Percentiles rank a stretch among this genome's conserved stretches.
These are phyloP conservation scores for Elysia chlorotica DNA, from an alignment of 1,140 invertebrate genomes.

Conservation along the genomic window DNA sequence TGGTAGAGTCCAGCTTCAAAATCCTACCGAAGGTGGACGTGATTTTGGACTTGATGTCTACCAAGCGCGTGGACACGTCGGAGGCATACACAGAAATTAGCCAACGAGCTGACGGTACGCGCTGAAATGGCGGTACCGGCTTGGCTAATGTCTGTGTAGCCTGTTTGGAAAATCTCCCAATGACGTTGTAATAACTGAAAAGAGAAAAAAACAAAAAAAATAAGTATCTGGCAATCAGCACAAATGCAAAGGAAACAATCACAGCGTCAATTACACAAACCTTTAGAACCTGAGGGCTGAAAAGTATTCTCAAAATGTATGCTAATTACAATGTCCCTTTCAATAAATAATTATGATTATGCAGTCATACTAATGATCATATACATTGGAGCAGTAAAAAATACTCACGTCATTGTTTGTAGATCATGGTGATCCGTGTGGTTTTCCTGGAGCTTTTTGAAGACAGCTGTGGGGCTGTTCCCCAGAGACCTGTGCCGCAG, in stretches of 20 bases:
- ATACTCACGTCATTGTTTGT: conserved; percentile 1
- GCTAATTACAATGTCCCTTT: no score
- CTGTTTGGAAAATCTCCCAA: no score
- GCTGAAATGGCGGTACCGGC: conserved; percentile 1
- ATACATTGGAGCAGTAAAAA: not conserved
- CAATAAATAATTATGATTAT: no score
- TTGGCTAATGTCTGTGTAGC: no score
- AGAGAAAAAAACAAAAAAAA: no score
- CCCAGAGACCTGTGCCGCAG: conserved; percentile 27
- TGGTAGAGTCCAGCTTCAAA: conserved; percentile 41
- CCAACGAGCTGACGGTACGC: conserved; percentile 28
- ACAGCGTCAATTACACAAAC: not conserved
- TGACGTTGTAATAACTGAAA: no score
- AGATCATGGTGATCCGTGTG: conserved; percentile 11
- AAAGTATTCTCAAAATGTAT: no score
- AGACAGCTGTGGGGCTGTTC: conserved; percentile 26
- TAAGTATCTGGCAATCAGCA: no score
- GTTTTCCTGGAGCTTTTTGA: conserved; percentile 21
- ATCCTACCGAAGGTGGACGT: conserved; percentile 37
- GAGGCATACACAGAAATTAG: conserved; percentile 27
- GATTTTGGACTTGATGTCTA: conserved; percentile 31
- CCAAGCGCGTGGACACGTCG: conserved; percentile 30
- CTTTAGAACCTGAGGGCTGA: no score
- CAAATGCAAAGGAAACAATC: not conserved
- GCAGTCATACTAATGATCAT: no score